Percentiles rank a stretch among this genome's conserved stretches.
Evolutionary conservation across 2,888 invertebrate species (phyloP).

Genomic region (Agonum fuliginosum): DNA sequence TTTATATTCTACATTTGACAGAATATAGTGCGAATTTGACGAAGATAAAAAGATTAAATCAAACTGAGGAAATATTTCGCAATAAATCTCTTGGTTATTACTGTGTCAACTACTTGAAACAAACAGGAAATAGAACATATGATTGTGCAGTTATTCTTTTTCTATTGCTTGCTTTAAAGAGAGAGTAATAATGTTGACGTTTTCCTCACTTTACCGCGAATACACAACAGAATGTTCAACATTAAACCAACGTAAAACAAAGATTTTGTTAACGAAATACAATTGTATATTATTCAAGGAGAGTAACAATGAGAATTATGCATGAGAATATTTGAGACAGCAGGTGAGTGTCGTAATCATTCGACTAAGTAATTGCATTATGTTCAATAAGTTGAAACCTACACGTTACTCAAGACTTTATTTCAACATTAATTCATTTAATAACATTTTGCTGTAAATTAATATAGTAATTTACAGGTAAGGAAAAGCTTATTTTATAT

Average conservation of each 20-base stretch:
- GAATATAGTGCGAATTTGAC: constrained; percentile 16
- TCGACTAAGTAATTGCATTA: too few relatives aligned
- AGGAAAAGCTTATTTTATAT: too few relatives aligned
- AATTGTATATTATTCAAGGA: too few relatives aligned
- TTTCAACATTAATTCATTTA: too few relatives aligned
- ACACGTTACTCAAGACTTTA: too few relatives aligned
- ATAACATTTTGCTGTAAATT: too few relatives aligned
- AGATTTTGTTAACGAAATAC: too few relatives aligned
- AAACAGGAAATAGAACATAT: constrained; percentile 42
- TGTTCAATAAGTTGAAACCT: too few relatives aligned
- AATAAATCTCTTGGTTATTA: constrained; percentile 28
- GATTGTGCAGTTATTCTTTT: constrained; percentile 25
- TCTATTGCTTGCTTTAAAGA: constrained; percentile 25
- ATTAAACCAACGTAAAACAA: neutral
- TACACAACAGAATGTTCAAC: neutral
- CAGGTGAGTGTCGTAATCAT: too few relatives aligned
- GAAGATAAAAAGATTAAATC: constrained; percentile 6
- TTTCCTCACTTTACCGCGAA: constrained; percentile 30
- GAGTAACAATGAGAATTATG: too few relatives aligned
- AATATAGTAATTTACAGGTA: too few relatives aligned
- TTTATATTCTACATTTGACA: constrained; percentile 16
- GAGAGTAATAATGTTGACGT: constrained; percentile 35
- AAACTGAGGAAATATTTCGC: constrained; percentile 11
- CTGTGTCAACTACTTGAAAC: constrained; percentile 28
- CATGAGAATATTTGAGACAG: too few relatives aligned